Evolutionary conservation across 2,888 invertebrate species (phyloP).

Genomic region (Drosophila peninsularis): DNA sequence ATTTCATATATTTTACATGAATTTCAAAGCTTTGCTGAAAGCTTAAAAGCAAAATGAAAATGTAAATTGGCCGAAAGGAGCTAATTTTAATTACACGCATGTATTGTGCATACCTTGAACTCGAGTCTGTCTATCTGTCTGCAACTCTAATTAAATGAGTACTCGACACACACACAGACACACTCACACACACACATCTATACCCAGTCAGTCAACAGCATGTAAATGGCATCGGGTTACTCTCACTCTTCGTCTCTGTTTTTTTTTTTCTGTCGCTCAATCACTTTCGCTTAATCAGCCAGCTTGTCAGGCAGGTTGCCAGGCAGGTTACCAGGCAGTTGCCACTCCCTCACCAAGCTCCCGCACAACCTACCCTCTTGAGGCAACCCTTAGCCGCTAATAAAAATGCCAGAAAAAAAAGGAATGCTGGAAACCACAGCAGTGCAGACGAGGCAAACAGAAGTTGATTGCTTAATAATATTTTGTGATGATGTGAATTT

Average conservation of each 20-base stretch:
- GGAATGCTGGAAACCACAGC: conserved; percentile 47
- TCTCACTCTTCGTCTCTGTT: background rate
- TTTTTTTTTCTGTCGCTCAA: conserved; percentile 47
- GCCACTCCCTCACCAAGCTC: background rate
- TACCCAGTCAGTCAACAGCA: conserved; percentile 26
- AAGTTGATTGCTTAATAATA: conserved; percentile 81
- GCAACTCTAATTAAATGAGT: conserved; percentile 53
- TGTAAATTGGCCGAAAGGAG: conserved; percentile 16
- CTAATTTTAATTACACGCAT: conserved; percentile 56
- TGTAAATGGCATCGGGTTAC: conserved; percentile 26
- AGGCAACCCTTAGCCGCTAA: conserved; percentile 42
- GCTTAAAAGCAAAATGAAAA: background rate
- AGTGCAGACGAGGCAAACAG: conserved; percentile 60
- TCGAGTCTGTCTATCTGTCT: conserved; percentile 19
- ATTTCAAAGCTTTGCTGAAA: conserved; percentile 9
- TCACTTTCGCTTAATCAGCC: conserved; percentile 74
- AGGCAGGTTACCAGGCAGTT: conserved; percentile 30
- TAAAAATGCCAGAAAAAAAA: conserved; percentile 37
- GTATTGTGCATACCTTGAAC: conserved; percentile 36
- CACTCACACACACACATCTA: background rate
- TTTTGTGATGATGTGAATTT: conserved; percentile 82
- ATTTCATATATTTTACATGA: conserved; percentile 16
- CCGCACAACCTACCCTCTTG: background rate
- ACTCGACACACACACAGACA: conserved; percentile 2
- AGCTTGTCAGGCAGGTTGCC: conserved; percentile 39